Conservation (phyloP, 2,113 vertebrate genomes). For the Platichthys stellatus region DNA sequence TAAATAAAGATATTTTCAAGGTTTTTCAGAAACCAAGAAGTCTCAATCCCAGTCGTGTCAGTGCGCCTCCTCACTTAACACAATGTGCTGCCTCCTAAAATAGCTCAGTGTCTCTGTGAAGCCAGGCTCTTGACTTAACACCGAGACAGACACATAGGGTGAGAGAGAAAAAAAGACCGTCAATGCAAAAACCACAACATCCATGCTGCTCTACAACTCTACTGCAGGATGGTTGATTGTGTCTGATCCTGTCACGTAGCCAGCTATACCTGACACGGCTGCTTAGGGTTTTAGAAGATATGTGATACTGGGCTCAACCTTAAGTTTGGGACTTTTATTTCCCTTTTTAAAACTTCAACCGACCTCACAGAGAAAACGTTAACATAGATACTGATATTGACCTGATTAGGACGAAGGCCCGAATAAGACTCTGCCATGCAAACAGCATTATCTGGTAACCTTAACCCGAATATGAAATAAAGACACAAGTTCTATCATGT, state of each 20-base stretch:
- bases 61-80: conserved; percentile 63
- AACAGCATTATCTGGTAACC: too few species aligned
- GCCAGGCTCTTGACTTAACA: conserved; percentile 52
- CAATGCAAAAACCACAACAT: conserved; percentile 56
- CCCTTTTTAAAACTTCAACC: background rate
- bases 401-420: too few species aligned
- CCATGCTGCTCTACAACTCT: conserved; percentile 16
- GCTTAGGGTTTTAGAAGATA: background rate
- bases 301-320: background rate
- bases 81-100: conserved; percentile 73
- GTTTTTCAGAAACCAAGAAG: conserved; percentile 61
- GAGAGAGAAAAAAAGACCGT: conserved; percentile 18
- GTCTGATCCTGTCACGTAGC: conserved; percentile 33
- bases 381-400: too few species aligned
- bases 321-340: conserved; percentile 19
- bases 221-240: conserved; percentile 24
- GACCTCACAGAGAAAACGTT: background rate
- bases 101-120: conserved; percentile 72
- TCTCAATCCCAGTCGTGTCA: conserved; percentile 70
- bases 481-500: too few species aligned
- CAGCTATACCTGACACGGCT: conserved; percentile 3
- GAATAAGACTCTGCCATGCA: too few species aligned
- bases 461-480: too few species aligned
- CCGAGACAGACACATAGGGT: conserved; percentile 53
- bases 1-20: conserved; percentile 70